phyloP scores from a whole-genome alignment of 2,113 vertebrate genomes.

The Odontophorus gujanensis region DNA sequence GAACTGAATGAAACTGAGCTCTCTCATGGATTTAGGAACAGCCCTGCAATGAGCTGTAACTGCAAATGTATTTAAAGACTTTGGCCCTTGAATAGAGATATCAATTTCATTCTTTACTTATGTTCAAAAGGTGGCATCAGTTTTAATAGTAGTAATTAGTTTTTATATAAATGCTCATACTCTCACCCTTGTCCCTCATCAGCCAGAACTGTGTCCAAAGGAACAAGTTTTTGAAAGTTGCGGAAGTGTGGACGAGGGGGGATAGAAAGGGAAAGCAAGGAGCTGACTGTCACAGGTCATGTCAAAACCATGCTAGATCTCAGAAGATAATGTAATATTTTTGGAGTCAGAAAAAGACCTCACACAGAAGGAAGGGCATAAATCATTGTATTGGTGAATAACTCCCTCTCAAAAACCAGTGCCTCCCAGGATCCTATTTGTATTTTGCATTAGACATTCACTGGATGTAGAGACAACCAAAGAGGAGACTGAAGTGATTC shows the following conservation, averaged over 20 bases:
- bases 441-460: background rate
- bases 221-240: background rate
- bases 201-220: rapidly evolving
- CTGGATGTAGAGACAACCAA: background rate
- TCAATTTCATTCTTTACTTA: background rate
- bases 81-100: background rate
- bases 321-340: background rate
- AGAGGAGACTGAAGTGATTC: background rate
- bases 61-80: background rate
- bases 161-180: background rate
- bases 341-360: background rate
- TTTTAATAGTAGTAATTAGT: background rate
- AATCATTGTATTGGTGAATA: background rate
- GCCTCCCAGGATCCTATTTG: background rate
- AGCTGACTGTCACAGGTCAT: background rate
- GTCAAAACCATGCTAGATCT: background rate
- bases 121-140: no score
- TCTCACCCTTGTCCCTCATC: background rate
- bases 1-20: background rate
- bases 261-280: background rate
- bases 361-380: background rate
- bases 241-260: rapidly evolving
- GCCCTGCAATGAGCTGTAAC: background rate
- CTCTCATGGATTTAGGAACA: background rate
- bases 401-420: background rate